Evolutionary conservation across 35 echinoderm and acorn worm species (phyloP).

Genomic region (Anneissia japonica): DNA sequence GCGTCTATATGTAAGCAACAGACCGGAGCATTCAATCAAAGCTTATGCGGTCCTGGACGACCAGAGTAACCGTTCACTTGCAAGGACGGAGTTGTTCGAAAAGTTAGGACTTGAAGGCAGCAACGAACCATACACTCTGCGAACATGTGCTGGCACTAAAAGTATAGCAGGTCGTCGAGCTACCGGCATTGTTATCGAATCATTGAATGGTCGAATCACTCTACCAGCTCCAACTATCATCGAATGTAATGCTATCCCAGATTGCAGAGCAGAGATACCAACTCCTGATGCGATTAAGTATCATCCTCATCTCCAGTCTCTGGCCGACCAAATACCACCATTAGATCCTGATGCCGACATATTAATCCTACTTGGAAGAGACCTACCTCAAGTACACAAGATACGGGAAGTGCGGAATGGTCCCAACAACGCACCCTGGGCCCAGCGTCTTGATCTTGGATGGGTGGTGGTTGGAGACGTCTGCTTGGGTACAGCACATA

Average conservation of each 20-base stretch:
- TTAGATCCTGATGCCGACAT: neutral
- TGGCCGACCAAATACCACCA: conserved; percentile 37
- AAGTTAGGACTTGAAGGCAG: neutral
- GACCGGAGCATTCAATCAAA: neutral
- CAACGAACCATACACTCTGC: conserved; percentile 2
- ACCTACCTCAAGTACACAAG: conserved; percentile 18
- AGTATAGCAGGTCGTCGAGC: neutral
- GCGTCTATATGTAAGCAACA: neutral
- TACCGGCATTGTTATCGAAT: conserved; percentile 9
- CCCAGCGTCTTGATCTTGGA: conserved; percentile 32
- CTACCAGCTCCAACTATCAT: conserved; percentile 16
- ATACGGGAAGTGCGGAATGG: conserved; percentile 8
- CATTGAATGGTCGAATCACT: neutral
- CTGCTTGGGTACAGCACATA: conserved; percentile 13
- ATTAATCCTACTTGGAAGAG: conserved; percentile 19
- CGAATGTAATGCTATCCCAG: conserved; percentile 42
- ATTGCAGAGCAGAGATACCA: conserved; percentile 45
- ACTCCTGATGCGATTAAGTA: conserved; percentile 15
- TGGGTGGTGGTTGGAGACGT: conserved; percentile 38
- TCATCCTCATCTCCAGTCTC: conserved; percentile 20
- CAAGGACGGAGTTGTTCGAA: conserved; percentile 14
- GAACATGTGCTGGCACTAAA: conserved; percentile 20
- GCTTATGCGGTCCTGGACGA: conserved; percentile 59
- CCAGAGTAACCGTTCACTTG: conserved; percentile 46
- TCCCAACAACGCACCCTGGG: conserved; percentile 15